Base-by-base conservation (phyloP, 2,113 vertebrate genomes). In the Mellivora capensis region DNA sequence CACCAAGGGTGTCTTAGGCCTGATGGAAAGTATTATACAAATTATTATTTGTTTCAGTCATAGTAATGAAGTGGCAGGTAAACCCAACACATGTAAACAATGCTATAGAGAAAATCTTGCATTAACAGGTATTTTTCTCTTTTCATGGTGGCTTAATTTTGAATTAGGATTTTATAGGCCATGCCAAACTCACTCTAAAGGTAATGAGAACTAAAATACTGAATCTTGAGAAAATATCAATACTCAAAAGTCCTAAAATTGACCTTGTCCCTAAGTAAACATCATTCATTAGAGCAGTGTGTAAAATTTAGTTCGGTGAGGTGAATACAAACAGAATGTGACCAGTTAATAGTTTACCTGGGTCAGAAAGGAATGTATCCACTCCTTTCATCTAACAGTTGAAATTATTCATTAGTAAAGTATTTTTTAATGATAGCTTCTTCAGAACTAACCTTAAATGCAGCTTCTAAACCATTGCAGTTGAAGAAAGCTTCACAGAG, bases 381-480 rank as follows among this genome's bases (percentile, higher is more conserved):
- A n/a, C 7, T 25, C 7, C 18, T 89, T 87, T 54, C 88, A 82
- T 80, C 34, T 47, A 89, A 93, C 4, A 92, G 10, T n/a, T 25
- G 67, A 47, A 76, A 80, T 76, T 44, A 81, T 23, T 96, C n/a
- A 89, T 34, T 47, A 82, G 12, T 77, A n/a, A 72, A 74, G 86
- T 4, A 71, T 15, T 91, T 87, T 96, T 9, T 77, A 77, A 61
- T 4, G 0, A 39, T 1, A 14, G 72, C 27, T 13, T 44, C 23
- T 77, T 83, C 57, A 42, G 6, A 91, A 98, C 79, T 97, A 59
- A 99, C 99, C 98, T 99, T 99, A 94, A 99, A 99, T 18, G 98
- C 95, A n/a, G 99, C 99, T 98, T 99, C 99, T 96, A 99, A 98
- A 85, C 98, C 99, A 72, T 87, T 98, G 97, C 98, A 99, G 97